Conservation (phyloP, 2,113 vertebrate genomes). For the Ictalurus punctatus region DNA sequence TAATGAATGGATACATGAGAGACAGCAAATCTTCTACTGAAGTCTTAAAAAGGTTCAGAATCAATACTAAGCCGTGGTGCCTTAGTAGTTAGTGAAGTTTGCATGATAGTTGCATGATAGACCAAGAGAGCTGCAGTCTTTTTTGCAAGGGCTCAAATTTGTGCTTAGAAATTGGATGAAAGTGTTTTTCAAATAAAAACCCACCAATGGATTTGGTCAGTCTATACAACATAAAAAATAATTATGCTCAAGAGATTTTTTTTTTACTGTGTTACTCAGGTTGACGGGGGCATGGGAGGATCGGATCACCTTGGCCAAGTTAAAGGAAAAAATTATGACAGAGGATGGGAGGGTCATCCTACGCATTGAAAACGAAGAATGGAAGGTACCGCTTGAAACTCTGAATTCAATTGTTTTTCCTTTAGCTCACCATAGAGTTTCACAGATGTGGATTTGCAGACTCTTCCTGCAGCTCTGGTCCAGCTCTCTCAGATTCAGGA, state of each 20-base stretch:
- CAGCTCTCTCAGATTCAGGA: conserved; percentile 87
- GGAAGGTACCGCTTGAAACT: conserved; percentile 79
- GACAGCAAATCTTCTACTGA: not conserved
- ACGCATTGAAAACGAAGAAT: conserved; percentile 90
- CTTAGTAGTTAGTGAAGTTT: not conserved
- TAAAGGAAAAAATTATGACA: conserved; percentile 82
- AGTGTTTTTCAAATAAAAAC: not conserved
- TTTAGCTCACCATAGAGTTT: not conserved
- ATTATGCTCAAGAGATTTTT: not conserved
- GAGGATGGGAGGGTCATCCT: conserved; percentile 86
- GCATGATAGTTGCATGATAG: not conserved
- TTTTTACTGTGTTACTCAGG: conserved; percentile 62
- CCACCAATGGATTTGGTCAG: not conserved
- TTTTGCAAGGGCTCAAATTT: not conserved
- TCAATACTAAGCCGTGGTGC: not conserved
- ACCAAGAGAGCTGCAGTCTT: not conserved
- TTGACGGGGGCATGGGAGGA: conserved; percentile 85
- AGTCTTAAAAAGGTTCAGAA: not conserved
- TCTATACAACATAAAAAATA: not conserved
- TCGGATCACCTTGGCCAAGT: conserved; percentile 79
- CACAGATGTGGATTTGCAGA: conserved; percentile 65
- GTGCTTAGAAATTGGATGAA: not conserved
- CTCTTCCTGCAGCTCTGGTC: conserved; percentile 82
- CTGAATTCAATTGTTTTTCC: not conserved
- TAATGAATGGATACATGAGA: not conserved